Base-by-base conservation (phyloP, 92 coral and sea anemone species). In the Epizoanthus illoricatus region DNA sequence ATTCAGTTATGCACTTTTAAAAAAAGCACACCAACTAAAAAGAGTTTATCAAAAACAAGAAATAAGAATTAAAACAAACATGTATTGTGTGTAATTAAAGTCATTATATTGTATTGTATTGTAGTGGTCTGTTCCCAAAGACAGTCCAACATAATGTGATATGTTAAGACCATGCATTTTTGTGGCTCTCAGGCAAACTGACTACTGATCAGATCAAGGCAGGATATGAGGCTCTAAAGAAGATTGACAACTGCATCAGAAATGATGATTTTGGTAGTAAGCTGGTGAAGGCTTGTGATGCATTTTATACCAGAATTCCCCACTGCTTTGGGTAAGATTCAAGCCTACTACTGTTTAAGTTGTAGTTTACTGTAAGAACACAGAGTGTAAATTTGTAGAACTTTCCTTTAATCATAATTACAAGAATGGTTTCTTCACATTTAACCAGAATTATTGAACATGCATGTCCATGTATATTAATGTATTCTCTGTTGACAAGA, bases 121-220 rank as follows among this genome's bases (percentile, higher is more conserved):
- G 21, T n/a, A 54, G 0, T 17, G 36, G 4, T 13, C 33, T 11
- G 54, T 6, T 61, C 41, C 39, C 17, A 21, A 69, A 41, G 15
- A 52, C 15, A 52, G 56, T 15, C n/a, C n/a, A 52, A 52, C 56
- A 52, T 11, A 16, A 52, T 9, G 56, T 52, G 56, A 52, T 52
- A 11, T 2, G 10, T 52, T 8, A 9, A 49, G 15, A 49, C 15
- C 56, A 10, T 49, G 56, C 11, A 49, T 49, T 8, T 15, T 5
- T 23, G 70, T 61, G 42, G 8, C 45, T 9, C 69, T 12, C 56
- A 96, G 98, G 98, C 23, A 96, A 96, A 76, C 92, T 96, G 15
- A 96, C 98, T 65, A 89, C 94, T 23, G 96, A 96, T 15, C 98
- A 96, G 85, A 96, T 96, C 65, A 96, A 90, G 69, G 98, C 98